Evolutionary conservation across 2,888 invertebrate genomes (phyloP).

Genomic region (Papilio demoleus): DNA sequence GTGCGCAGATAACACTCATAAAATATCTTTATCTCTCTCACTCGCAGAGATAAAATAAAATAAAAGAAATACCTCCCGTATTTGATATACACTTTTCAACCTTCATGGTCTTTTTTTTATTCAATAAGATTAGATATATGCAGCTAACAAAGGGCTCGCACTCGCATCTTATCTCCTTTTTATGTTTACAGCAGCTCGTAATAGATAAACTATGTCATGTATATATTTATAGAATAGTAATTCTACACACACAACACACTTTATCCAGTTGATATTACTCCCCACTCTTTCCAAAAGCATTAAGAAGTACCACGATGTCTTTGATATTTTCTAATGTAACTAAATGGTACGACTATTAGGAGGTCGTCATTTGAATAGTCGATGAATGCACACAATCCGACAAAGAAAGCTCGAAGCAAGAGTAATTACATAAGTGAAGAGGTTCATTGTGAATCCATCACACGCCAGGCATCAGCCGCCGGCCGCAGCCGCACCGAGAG

Average conservation of each 20-base stretch:
- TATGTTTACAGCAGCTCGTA: conserved; percentile 56
- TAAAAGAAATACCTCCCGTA: conserved; percentile 54
- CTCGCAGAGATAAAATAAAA: conserved; percentile 52
- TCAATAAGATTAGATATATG: conserved; percentile 60
- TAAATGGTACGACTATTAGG: conserved; percentile 18
- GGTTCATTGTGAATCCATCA: conserved; percentile 69
- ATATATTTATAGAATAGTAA: conserved; percentile 47
- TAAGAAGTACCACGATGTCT: not conserved
- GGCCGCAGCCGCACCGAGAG: conserved; percentile 59
- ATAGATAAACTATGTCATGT: conserved; percentile 49
- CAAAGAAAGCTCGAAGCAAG: conserved; percentile 41
- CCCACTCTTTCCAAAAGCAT: not conserved
- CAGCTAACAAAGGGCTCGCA: conserved; percentile 51
- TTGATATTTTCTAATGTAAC: conserved; percentile 4
- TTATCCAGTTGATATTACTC: not conserved
- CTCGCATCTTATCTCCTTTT: conserved; percentile 55
- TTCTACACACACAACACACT: conserved; percentile 19
- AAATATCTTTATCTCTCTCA: conserved; percentile 48
- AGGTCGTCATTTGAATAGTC: conserved; percentile 22
- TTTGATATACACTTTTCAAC: conserved; percentile 52
- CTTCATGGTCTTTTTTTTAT: conserved; percentile 59
- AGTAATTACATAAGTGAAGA: conserved; percentile 49
- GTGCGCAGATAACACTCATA: conserved; percentile 54
- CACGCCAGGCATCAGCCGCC: conserved; percentile 66
- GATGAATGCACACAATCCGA: conserved; percentile 29